Evolutionary conservation across 2,797 vertebrate genomes (phyloP), one percentile per base, ranked within the genome.

Genomic region (Rallus crepitans): DNA sequence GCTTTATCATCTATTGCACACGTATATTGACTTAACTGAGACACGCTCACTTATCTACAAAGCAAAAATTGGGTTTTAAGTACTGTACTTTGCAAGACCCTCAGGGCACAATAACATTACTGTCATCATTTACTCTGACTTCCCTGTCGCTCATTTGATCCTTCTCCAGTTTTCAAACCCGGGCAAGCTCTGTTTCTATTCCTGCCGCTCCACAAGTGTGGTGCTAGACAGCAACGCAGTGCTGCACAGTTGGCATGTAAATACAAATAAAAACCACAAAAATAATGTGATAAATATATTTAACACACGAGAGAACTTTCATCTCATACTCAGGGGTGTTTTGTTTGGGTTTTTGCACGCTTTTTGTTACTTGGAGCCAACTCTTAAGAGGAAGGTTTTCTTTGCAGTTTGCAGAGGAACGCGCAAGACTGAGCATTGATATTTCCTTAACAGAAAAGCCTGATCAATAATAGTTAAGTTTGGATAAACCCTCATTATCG

Each of bases 61-160:
- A 95, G 93, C 95, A 96, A 95, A 96, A 96, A 96, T 90, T 90
- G 71, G 75, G 88, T 78, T 96, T 94, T 96, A 96, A 97, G 94
- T 87, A 96, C 78, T 71, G 81, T 78, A 93, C 83, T 96, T 95
- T 89, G 83, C 86, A 93, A 95, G 83, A 87, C 88, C 96, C 90
- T 92, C 33, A 87, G 88, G 95, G 94, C 92, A 96, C 92, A 94
- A 82, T 52, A 92, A 90, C 95, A 95, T 95, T 96, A 93, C 83
- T 85, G 64, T n/a, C 92, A 96, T 95, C 88, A 23, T 78, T 96
- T 96, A 92, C 88, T 71, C 65, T 3, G 6, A 57, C 79, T 87
- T 85, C 64, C 37, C 77, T 6, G 31, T 60, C 86, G 87, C 83
- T 68, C 81, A 69, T 68, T 82, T 68, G 63, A 93, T 82, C 37